These are phyloP conservation scores for Stenodera caucasica DNA, from an alignment of 2,888 invertebrate species.

Conservation along the genomic window DNA sequence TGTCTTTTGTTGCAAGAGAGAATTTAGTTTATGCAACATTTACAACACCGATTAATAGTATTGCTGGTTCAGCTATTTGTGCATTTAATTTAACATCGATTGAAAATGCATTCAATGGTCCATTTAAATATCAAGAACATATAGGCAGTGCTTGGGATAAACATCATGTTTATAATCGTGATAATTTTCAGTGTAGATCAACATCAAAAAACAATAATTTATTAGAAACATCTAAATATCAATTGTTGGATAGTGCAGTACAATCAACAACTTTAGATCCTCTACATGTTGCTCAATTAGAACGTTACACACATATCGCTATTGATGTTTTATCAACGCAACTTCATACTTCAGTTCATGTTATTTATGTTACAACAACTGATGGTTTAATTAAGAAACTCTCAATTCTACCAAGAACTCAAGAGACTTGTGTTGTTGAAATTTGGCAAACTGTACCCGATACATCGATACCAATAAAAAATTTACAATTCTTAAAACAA, in stretches of 20 bases:
- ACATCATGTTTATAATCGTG: slow-evolving; percentile 60
- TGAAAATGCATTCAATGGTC: slow-evolving; percentile 78
- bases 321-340: slow-evolving; percentile 80
- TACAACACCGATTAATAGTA: slow-evolving; percentile 82
- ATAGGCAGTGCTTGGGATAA: slow-evolving; percentile 78
- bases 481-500: slow-evolving; percentile 78
- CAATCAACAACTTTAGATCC: slow-evolving; percentile 73
- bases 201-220: slow-evolving; percentile 50
- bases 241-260: slow-evolving; percentile 85
- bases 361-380: slow-evolving; percentile 79
- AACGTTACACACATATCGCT: slow-evolving; percentile 76
- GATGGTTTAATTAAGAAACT: slow-evolving; percentile 79
- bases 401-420: slow-evolving; percentile 69
- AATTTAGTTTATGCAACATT: slow-evolving; percentile 83
- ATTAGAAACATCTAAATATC: slow-evolving; percentile 73
- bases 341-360: slow-evolving; percentile 68
- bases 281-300: slow-evolving; percentile 69
- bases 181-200: slow-evolving; percentile 65
- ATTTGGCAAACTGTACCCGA: slow-evolving; percentile 73
- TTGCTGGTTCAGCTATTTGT: slow-evolving; percentile 90
- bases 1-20: slow-evolving; percentile 75
- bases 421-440: slow-evolving; percentile 81
- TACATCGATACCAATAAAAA: slow-evolving; percentile 61
- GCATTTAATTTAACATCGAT: slow-evolving; percentile 85
- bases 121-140: slow-evolving; percentile 81